Evolutionary conservation across 1,140 invertebrate species (phyloP), one percentile per base, ranked within the genome.

Genomic region (Parasteatoda tepidariorum): DNA sequence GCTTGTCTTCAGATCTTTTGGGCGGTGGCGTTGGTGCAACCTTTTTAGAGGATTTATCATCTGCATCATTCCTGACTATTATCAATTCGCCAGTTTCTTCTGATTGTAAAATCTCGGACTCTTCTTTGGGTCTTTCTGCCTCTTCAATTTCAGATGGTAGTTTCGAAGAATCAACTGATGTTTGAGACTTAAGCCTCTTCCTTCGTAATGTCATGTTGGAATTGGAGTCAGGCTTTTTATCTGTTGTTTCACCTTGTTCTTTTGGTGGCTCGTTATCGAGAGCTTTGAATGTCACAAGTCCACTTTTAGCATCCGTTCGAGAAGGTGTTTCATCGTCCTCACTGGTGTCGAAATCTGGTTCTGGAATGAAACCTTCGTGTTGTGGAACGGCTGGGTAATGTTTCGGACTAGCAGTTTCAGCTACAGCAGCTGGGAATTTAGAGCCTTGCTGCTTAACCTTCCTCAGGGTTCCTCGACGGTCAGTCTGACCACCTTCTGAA

Each of bases 311-410:
- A n/a, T 83, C 68, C 28, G 41, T 22, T 3, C 38, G 67, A 1
- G 82, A 71, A 3, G 82, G 59, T 31, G 67, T 34, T 24, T 85
- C 81, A 6, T 86, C 85, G 4, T 84, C 85, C 28, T 85, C 85
- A 30, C 83, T 85, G 3, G 73, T 61, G 76, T 95, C 87, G 89
- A 96, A 96, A 89, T 96, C 95, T 0, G 95, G 95, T 87, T 96
- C 95, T 0, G 95, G 95, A 71, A 96, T 96, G 2, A 94, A 93
- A 7, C 94, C 94, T 26, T 67, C 54, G 41, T 76, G 82, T 67
- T 70, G 74, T 33, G 62, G 24, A 7, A 73, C 38, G 11, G 61
- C 11, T 0, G 81, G 81, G 24, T 74, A 74, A 34, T 83, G 81
- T 13, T 83, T 83, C 5, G 81, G 81, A 61, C 70, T 76, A 9